Evolutionary conservation across 2,888 invertebrate genomes (phyloP).

Genomic region (Autographa pulchrina): DNA sequence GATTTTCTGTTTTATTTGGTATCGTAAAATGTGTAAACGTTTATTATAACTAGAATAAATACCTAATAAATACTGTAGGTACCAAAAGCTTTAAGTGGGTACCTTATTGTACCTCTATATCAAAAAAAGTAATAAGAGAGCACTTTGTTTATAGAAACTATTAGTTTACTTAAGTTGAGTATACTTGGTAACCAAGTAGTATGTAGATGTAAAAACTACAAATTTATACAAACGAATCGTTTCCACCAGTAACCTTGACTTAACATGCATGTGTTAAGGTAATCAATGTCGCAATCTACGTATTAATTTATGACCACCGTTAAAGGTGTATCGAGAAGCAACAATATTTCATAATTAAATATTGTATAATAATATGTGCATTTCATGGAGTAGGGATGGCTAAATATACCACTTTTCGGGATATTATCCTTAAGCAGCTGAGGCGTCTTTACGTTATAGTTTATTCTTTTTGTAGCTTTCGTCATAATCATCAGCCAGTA

Average conservation of each 20-base stretch:
- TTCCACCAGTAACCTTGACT: slow-evolving; percentile 33
- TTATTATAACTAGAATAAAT: slow-evolving; percentile 4
- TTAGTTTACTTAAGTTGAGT: slow-evolving; percentile 1
- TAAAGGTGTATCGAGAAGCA: background rate
- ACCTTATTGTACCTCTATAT: background rate
- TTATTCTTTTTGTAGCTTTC: too few species aligned
- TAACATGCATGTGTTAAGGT: slow-evolving; percentile 21
- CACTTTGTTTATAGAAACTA: background rate
- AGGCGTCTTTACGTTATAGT: too few species aligned
- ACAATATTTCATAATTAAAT: too few species aligned
- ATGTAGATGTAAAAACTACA: slow-evolving; percentile 13
- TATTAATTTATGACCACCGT: slow-evolving; percentile 13
- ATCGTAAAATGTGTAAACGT: background rate
- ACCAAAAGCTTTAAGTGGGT: background rate
- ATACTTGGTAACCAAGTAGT: background rate
- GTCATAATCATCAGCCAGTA: too few species aligned
- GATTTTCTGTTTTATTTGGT: slow-evolving; percentile 4
- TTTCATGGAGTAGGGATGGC: too few species aligned
- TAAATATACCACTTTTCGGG: too few species aligned
- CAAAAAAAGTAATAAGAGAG: slow-evolving; percentile 2
- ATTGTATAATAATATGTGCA: too few species aligned
- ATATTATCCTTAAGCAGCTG: too few species aligned
- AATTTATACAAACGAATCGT: slow-evolving; percentile 21
- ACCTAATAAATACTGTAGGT: background rate
- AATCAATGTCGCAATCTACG: slow-evolving; percentile 32